Evolutionary conservation across 2,113 vertebrate species (phyloP), one percentile per base, ranked within the genome.

Genomic region (Asarcornis scutulata): DNA sequence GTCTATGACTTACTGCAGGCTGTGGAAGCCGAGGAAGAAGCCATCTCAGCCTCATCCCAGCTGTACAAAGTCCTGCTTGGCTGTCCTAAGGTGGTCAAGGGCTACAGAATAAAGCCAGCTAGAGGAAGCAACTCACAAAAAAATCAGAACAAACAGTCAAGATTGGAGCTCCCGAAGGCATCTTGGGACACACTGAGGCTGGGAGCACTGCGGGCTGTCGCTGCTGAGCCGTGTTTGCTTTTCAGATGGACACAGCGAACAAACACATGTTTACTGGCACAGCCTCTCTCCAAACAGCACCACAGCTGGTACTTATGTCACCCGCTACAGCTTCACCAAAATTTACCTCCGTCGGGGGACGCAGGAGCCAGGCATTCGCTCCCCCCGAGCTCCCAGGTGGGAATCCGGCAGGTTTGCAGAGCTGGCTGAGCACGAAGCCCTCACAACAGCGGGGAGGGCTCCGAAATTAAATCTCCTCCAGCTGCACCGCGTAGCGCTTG

Each of bases 251-350:
- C 13, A 11, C 5, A 0, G 38, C 1, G 58, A 56, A 27, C 34
- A 50, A 11, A 31, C 4, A 7, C 3, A 3, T 1, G 6, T 40
- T n/a, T 14, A 21, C 34, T 8, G 2, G 55, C 48, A 9, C 22
- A 0, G 38, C 58, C 38, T 3, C 38, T 14, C 56, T 38, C 48
- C 75, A 20, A 17, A 0, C 7, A 2, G 56, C 85, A 5, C 22
- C 36, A 0, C 34, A 10, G 25, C 53, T 1, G 25, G 20, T 14
- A 1, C 46, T 18, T 11, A 3, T 9, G 38, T 11, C 5, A 3
- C 53, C 58, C 4, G 0, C 53, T 11, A 0, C 0, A 11, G 22
- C 3, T 34, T 53, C 15, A 62, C 3, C 1, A 26, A 8, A 2
- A 5, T 5, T 3, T 52, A 9, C 7, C 6, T 29, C 67, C 50